Evolutionary conservation across 2,888 invertebrate genomes (phyloP).

Genomic region (Drosophila ustulata): DNA sequence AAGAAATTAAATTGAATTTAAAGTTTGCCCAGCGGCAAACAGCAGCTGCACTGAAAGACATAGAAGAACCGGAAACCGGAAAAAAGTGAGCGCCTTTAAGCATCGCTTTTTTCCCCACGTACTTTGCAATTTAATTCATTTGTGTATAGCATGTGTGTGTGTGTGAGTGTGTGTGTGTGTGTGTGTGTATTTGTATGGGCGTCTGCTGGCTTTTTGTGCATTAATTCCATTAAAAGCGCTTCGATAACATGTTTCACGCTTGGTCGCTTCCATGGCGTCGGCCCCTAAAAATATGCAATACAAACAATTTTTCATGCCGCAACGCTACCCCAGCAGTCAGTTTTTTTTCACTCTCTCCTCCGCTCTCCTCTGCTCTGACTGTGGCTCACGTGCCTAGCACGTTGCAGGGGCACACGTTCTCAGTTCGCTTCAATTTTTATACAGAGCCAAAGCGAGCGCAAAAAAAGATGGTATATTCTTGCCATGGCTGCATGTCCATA

Average conservation of each 20-base stretch:
- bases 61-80: conserved; percentile 6
- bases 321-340: conserved; percentile 39
- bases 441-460: conserved; percentile 33
- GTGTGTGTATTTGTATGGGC: conserved; percentile 13
- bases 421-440: conserved; percentile 50
- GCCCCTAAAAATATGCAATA: conserved; percentile 74
- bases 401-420: conserved; percentile 34
- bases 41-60: conserved; percentile 9
- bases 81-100: conserved; percentile 37
- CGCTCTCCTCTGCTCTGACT: conserved; percentile 6
- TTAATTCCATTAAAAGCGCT: conserved; percentile 74
- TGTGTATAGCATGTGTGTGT: conserved; percentile 10
- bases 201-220: conserved; percentile 50
- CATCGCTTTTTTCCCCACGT: conserved; percentile 5
- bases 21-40: conserved; percentile 15
- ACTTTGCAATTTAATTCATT: conserved; percentile 53
- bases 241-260: conserved; percentile 73
- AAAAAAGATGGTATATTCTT: conserved; percentile 33
- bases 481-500: conserved; percentile 33
- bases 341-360: conserved; percentile 17
- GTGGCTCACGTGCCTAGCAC: conserved; percentile 50
- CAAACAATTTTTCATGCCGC: conserved; percentile 70
- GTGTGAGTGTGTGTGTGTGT: conserved; percentile 8
- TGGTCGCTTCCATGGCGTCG: conserved; percentile 58
- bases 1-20: conserved; percentile 54